Evolutionary conservation across 2,797 vertebrate genomes (phyloP).

Genomic region (Aselliscus stoliczkanus): DNA sequence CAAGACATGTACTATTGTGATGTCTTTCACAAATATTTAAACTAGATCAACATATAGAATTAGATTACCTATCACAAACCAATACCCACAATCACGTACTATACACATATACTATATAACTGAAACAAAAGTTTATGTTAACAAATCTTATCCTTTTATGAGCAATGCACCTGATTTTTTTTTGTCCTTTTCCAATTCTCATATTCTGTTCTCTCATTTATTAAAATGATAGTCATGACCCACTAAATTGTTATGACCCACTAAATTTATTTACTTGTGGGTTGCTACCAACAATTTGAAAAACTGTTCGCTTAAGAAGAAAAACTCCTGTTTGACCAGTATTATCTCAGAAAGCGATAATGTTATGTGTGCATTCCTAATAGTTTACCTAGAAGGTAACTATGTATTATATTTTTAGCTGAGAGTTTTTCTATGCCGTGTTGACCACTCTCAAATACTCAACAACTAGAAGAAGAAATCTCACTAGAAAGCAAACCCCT

Average conservation of each 20-base stretch:
- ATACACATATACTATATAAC: background rate
- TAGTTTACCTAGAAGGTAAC: background rate
- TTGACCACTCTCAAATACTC: background rate
- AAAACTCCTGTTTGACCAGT: background rate
- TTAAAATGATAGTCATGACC: background rate
- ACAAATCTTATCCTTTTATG: background rate
- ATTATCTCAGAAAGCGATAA: background rate
- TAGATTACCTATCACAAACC: background rate
- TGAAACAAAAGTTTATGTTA: background rate
- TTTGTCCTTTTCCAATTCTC: background rate
- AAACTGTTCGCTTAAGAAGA: background rate
- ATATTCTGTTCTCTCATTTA: background rate
- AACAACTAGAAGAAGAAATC: background rate
- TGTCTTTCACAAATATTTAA: background rate
- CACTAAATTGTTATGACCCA: background rate
- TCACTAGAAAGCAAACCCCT: background rate
- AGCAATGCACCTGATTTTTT: background rate
- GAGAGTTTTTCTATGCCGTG: background rate
- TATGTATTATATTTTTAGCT: background rate
- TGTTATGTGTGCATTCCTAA: background rate
- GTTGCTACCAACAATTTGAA: background rate
- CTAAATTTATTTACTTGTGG: background rate
- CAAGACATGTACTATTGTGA: background rate
- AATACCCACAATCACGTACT: background rate
- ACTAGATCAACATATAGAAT: background rate